A percentile compares a stretch with the other conserved stretches of the same genome.
These are phyloP conservation scores for Drosophila paulistorum DNA, from an alignment of 1,140 invertebrate genomes.

Conservation along the genomic window DNA sequence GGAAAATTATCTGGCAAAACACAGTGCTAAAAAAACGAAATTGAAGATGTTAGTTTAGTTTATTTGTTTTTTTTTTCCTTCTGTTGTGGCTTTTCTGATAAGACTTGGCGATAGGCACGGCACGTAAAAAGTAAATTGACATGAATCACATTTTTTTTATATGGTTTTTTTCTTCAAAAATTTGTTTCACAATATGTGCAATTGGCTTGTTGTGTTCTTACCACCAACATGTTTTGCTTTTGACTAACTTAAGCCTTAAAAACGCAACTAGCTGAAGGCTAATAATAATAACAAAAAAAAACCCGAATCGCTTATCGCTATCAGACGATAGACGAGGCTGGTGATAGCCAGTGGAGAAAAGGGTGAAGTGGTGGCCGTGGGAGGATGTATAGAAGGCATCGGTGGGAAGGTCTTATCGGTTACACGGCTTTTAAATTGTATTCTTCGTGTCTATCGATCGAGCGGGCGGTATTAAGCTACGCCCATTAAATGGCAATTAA, in stretches of 20 bases:
- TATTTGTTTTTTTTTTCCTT: constrained; percentile 21
- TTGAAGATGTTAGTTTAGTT: constrained; percentile 34
- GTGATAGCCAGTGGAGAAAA: background rate
- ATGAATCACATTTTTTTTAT: constrained; percentile 40
- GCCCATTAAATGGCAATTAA: constrained; percentile 11
- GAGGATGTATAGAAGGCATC: background rate
- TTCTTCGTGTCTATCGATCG: constrained; percentile 6
- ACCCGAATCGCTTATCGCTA: constrained; percentile 50
- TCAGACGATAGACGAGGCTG: constrained; percentile 22
- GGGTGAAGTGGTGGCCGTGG: background rate
- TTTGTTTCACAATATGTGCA: background rate
- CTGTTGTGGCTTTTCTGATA: constrained; percentile 49
- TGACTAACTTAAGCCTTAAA: constrained; percentile 44
- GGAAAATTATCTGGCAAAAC: constrained; percentile 2
- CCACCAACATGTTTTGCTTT: constrained; percentile 58
- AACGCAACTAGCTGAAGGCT: constrained; percentile 21
- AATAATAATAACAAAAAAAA: constrained; percentile 33
- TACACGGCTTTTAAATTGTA: constrained; percentile 4
- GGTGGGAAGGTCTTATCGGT: background rate
- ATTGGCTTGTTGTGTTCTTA: constrained; percentile 46
- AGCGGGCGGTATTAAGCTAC: background rate
- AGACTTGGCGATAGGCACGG: constrained; percentile 16
- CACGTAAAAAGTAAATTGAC: background rate
- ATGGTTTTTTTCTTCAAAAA: background rate
- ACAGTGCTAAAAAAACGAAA: constrained; percentile 3